Evolutionary conservation across 2,113 vertebrate genomes (phyloP), one percentile per base, ranked within the genome.

Genomic region (Redunca redunca): DNA sequence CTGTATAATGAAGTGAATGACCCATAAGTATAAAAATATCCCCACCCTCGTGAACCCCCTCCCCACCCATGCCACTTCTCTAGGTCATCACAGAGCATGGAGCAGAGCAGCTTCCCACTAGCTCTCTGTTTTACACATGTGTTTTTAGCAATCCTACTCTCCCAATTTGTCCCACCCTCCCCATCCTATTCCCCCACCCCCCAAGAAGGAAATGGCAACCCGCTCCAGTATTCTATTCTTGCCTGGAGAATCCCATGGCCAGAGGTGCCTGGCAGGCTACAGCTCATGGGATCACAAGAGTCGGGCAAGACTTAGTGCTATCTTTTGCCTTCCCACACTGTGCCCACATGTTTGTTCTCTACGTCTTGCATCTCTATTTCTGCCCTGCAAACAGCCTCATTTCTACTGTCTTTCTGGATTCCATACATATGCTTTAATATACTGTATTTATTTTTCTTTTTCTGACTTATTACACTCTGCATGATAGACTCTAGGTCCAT

Each of bases 221-320:
- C 0, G 1, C 19, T 36, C 19, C 67, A 71, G 19, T 23, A 23
- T 21, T 21, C 67, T 23, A 0, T 36, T 40, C 67, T 40, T 40
- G 67, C 67, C 67, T 40, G 19, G 67, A 40, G n/a, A 71, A 40
- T 40, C n/a, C 67, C 67, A 71, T 23, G 67, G 67, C 40, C 67
- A 71, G 67, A 36, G 19, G 67, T 12, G 67, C 9, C 10, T 71
- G 67, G n/a, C n/a, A 71, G n/a, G n/a, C n/a, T 71, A 12, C n/a
- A 12, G 67, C 36, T 23, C 10, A 40, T 12, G 67, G 67, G n/a
- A 40, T 40, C 0, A 0, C n/a, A 71, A 40, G 19, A 71, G n/a
- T 23, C 67, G 0, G 1, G 36, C 19, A 40, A 0, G 2, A 21
- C 67, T 12, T 6, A 12, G 67, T 0, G 19, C 67, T 36, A 1